Base-by-base conservation (phyloP, 2,888 invertebrate genomes). In the Trichogramma dendrolimi region DNA sequence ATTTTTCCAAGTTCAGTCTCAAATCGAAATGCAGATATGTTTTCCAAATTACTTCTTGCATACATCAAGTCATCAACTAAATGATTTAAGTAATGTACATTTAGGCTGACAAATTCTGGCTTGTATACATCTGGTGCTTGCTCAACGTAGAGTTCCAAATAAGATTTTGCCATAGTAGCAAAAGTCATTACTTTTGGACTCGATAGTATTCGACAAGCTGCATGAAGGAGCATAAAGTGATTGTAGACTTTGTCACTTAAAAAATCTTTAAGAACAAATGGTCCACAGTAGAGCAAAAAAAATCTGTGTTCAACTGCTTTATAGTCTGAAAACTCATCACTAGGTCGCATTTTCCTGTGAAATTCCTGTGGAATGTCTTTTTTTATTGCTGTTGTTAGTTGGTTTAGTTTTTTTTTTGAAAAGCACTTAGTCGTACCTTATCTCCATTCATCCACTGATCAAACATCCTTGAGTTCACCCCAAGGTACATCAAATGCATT, bases 61-160 rank as follows among this genome's bases (percentile, higher is more conserved):
- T 14, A 1, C 2, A 14, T 2, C 14, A 14, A 14, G 8, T 55
- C 55, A 6, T 55, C 55, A 5, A n/a, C 46, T 39, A 55, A 39
- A 47, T 55, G 55, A 7, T 14, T 38, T 5, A 55, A 40, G 0
- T 10, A 10, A 47, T 55, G 55, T 6, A 55, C 55, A 47, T 46
- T 55, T 11, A 47, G 47, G 39, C 55, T 55, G 4, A 55, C 39
- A 46, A 55, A 55, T 38, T 10, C 46, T 55, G 55, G 46, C 11
- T n/a, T 47, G 11, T 46, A 46, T 11, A 55, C 38, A 1, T 4
- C 5, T 55, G 14, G 38, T 47, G 55, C 55, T 40, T 39, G 4
- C 8, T 10, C 5, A 39, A 55, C 55, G 2, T 47, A 46, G 6
- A 47, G 2, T 39, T 55, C 47, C 8, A 55, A 11, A 14, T 14